These are phyloP conservation scores for Chionomys nivalis DNA, from an alignment of 2,113 vertebrate genomes.

Conservation along the genomic window DNA sequence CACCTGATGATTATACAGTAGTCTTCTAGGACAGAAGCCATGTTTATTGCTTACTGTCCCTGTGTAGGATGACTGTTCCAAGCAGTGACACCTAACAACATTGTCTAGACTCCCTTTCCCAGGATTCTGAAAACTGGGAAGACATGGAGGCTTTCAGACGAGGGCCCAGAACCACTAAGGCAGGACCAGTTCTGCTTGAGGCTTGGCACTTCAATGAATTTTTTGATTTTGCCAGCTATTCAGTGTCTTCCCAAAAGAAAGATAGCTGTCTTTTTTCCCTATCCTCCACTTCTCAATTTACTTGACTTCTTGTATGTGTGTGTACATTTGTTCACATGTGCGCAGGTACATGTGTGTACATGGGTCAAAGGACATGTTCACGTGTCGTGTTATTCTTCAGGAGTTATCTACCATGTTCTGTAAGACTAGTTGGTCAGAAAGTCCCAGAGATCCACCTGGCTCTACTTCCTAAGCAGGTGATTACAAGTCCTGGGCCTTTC, in stretches of 20 bases:
- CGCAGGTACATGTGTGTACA: not conserved
- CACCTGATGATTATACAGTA: not conserved
- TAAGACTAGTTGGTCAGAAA: not conserved
- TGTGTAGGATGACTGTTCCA: not conserved
- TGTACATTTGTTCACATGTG: not conserved
- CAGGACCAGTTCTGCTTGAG: not conserved
- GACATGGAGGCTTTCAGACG: not conserved
- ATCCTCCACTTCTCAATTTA: not conserved
- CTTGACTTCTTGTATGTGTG: not conserved
- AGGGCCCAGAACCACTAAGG: not conserved
- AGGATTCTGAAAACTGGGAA: slow-evolving; percentile 41
- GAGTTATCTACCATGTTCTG: not conserved
- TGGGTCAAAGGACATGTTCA: not conserved
- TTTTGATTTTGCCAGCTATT: slow-evolving; percentile 12
- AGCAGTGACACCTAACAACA: not conserved
- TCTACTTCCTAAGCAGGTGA: not conserved
- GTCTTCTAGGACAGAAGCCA: not conserved
- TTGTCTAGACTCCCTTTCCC: not conserved
- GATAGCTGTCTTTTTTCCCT: not conserved
- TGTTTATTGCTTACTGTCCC: not conserved
- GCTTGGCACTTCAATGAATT: not conserved
- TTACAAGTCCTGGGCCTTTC: not conserved
- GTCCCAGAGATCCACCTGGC: not conserved
- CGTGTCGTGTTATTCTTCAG: not conserved
- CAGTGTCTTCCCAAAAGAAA: not conserved